phyloP scores from a whole-genome alignment of 1,140 invertebrate species.

The Temnothorax nylanderi region DNA sequence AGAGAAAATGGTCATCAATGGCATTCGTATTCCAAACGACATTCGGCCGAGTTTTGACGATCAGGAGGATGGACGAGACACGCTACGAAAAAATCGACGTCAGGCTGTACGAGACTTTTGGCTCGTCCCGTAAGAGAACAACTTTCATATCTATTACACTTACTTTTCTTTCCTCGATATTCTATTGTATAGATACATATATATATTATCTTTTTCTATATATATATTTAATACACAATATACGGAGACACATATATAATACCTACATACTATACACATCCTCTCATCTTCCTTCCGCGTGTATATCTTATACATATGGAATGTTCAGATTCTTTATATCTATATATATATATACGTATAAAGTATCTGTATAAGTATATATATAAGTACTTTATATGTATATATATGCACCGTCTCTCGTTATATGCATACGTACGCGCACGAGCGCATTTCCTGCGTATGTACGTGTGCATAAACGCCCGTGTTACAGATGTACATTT shows the following conservation, averaged over 20 bases:
- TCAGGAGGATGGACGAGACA: constrained; percentile 26
- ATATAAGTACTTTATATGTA: constrained; percentile 18
- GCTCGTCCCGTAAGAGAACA: constrained; percentile 65
- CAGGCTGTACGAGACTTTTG: constrained; percentile 63
- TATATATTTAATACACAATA: not conserved
- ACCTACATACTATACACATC: constrained; percentile 14
- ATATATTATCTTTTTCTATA: constrained; percentile 6
- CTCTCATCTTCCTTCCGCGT: constrained; percentile 41
- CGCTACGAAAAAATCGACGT: constrained; percentile 31
- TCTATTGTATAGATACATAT: not conserved
- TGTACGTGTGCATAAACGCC: constrained; percentile 48
- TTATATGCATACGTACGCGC: constrained; percentile 34
- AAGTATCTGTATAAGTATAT: constrained; percentile 30
- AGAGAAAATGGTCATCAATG: constrained; percentile 29
- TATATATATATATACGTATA: constrained; percentile 7
- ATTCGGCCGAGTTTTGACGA: constrained; percentile 50
- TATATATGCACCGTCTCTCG: constrained; percentile 35
- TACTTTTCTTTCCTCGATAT: constrained; percentile 27
- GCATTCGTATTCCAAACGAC: constrained; percentile 39
- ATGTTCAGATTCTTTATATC: constrained; percentile 49
- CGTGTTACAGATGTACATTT: constrained; percentile 48
- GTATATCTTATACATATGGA: constrained; percentile 68
- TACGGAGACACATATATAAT: not conserved
- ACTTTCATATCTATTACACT: constrained; percentile 61
- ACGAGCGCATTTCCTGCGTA: constrained; percentile 1